Evolutionary conservation across 2,113 vertebrate species (phyloP), one percentile per base, ranked within the genome.

Genomic region (Psettodes erumei): DNA sequence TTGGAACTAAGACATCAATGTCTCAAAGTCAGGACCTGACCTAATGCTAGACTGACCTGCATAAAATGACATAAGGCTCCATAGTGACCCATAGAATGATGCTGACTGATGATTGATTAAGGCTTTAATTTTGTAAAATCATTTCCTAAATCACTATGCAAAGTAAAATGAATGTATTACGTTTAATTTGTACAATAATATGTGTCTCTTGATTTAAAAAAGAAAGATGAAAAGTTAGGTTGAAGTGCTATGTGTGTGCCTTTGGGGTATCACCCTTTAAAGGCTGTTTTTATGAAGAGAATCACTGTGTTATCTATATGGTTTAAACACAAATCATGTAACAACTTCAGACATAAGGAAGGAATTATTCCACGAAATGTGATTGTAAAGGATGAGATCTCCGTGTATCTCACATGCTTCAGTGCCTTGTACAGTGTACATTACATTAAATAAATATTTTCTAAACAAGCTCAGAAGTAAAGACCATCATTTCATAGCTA

Each of bases 361-460:
- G 73, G 32, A 77, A 85, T 74, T 55, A 56, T 71, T 82, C 33
- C 35, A 82, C 69, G 73, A 65, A 35, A 55, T 68, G 50, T 83
- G 71, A 85, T 81, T 81, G 66, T 82, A 53, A 79, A 58, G 58
- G 69, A 80, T 45, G 48, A 81, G 65, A 79, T 70, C 55, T 64
- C 32, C 63, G 7, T 69, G 64, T 74, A 75, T 82, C 78, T 87
- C 87, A 84, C 40, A 85, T 40, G 58, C 79, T 85, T 77, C 75
- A 77, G 63, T 83, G 79, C 71, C 77, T 87, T 91, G 89, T 91
- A 92, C 91, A 92, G 86, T 91, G 89, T 89, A 90, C 80, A 90
- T 90, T 84, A 77, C 71, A 81, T 74, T 33, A 86, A 92, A 92
- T 91, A 90, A 88, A 91, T 91, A 85, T 92, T 91, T 92, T 92